Percentiles rank a stretch among this genome's conserved stretches.
Conservation (phyloP, 64 coral and sea anemone genomes). For the Trachythela sp. region DNA sequence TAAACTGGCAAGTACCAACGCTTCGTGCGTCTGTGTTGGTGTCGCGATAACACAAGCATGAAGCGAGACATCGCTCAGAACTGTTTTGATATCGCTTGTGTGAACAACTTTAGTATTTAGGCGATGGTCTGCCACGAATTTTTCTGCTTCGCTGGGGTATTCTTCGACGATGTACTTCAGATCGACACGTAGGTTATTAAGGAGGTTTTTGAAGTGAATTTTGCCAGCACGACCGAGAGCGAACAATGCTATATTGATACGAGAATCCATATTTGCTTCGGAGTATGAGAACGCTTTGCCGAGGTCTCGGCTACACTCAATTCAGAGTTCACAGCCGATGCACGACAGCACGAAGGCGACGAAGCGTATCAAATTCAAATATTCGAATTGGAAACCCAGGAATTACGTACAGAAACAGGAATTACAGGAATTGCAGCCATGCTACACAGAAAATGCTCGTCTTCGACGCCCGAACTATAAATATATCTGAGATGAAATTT, state of each 20-base stretch:
- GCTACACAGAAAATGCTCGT: too few species aligned
- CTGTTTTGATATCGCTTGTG: constrained; percentile 6
- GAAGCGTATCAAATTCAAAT: too few species aligned
- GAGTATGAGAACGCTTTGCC: too few species aligned
- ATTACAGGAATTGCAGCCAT: too few species aligned
- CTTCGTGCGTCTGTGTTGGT: constrained; percentile 66
- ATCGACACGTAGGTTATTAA: constrained; percentile 38
- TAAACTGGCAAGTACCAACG: constrained; percentile 56
- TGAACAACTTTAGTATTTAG: constrained; percentile 42
- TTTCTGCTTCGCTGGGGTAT: constrained; percentile 54
- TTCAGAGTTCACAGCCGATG: too few species aligned
- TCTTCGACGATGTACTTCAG: constrained; percentile 78
- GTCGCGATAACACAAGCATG: constrained; percentile 63
- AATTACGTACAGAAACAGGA: too few species aligned
- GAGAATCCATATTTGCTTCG: too few species aligned
- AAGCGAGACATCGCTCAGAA: constrained; percentile 47
- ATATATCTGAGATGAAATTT: too few species aligned
- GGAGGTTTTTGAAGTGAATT: constrained; percentile 63
- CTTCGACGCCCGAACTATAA: too few species aligned
- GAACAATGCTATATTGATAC: constrained; percentile 40
- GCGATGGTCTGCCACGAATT: constrained; percentile 44
- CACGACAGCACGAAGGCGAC: too few species aligned
- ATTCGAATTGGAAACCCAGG: too few species aligned
- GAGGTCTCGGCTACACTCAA: too few species aligned
- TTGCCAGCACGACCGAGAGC: constrained; percentile 69